A percentile compares a stretch with the other conserved stretches of the same genome.
These are phyloP conservation scores for Coleophora deauratella DNA, from an alignment of 2,888 invertebrate genomes.

Conservation along the genomic window DNA sequence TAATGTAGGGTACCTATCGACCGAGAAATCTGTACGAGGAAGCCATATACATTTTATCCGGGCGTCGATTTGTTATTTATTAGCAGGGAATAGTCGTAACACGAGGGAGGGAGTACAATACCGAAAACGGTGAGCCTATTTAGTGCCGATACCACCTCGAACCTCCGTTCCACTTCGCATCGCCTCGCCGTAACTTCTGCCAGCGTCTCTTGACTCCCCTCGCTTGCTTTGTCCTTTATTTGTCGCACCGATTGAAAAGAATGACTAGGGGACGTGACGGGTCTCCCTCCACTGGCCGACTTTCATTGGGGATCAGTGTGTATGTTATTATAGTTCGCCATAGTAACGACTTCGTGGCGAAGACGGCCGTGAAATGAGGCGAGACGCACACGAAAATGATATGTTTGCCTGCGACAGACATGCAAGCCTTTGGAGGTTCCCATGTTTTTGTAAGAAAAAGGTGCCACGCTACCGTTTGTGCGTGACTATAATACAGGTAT, in stretches of 20 bases:
- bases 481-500: conserved; percentile 23
- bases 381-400: conserved; percentile 52
- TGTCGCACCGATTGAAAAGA: conserved; percentile 26
- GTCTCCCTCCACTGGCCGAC: conserved; percentile 36
- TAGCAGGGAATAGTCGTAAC: conserved; percentile 69
- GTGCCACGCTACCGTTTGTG: conserved; percentile 27
- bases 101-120: conserved; percentile 60
- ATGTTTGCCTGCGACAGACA: conserved; percentile 45
- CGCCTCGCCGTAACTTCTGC: conserved; percentile 34
- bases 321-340: conserved; percentile 58
- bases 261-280: conserved; percentile 36
- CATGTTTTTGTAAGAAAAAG: conserved; percentile 39
- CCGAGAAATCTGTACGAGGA: conserved; percentile 51
- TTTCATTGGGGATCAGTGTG: conserved; percentile 42
- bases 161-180: conserved; percentile 51
- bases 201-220: conserved; percentile 43
- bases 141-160: conserved; percentile 59
- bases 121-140: conserved; percentile 66
- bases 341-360: conserved; percentile 49
- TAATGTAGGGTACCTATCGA: conserved; percentile 23
- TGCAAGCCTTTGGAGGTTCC: conserved; percentile 39
- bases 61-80: conserved; percentile 73
- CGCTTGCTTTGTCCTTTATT: conserved; percentile 32
- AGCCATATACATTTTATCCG: conserved; percentile 67
- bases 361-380: conserved; percentile 54